Evolutionary conservation across 2,888 invertebrate genomes (phyloP), one percentile per base, ranked within the genome.

Genomic region (Empis livida): DNA sequence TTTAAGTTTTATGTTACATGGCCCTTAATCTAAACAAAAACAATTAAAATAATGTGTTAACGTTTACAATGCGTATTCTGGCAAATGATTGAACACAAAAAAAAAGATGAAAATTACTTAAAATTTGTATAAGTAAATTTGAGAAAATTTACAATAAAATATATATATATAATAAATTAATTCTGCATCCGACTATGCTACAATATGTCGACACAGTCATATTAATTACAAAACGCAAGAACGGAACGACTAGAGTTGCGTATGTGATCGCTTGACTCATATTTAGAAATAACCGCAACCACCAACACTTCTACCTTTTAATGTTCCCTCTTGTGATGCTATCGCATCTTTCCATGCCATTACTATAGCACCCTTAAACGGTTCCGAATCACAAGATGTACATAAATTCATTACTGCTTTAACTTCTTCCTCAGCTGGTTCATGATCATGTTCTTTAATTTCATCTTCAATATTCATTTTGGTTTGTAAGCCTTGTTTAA

Each of bases 391-490:
- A 57, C 88, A 89, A 1, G 80, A 81, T 49, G 80, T 78, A 65
- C 89, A 89, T 2, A 86, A 71, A 55, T 80, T 75, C 82, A 87
- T 82, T 1, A 88, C 85, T 10, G 83, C 83, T 56, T 75, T 80
- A 0, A 88, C 88, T 65, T 88, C 88, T 30, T 82, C 85, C 63
- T 88, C 87, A 1, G 88, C 88, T 0, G 87, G 86, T 57, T 88
- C 88, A 39, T 84, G 73, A 57, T 84, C 86, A 50, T 85, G 82
- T 44, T 74, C 73, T 67, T 77, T 70, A 5, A 72, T 67, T 54
- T 69, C 62, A 50, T 65, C 62, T 50, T 66, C 64, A 10, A 67
- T 59, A 32, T 61, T 64, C 60, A 61, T 64, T 49, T 61, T 63
- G 5, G 58, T 49, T 45, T 71, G 72, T 55, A 79, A 72, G 51